A percentile compares a stretch with the other conserved stretches of the same genome.
Conservation (phyloP, 2,888 invertebrate species). For the Chydorus sphaericus region DNA sequence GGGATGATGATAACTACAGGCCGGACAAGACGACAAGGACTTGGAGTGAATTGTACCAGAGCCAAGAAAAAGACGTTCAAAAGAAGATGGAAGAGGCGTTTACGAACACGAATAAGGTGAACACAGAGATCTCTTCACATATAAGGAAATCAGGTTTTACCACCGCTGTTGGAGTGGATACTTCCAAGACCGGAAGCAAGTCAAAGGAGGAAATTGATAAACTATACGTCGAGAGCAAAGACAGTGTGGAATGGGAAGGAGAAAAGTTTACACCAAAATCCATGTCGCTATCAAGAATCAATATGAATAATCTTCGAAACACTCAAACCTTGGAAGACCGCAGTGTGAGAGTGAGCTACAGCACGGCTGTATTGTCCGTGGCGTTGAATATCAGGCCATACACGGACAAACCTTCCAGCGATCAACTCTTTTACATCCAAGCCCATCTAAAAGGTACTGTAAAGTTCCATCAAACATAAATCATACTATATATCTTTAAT, state of each 20-base stretch:
- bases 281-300: neutral
- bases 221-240: neutral
- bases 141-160: no score
- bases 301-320: neutral
- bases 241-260: neutral
- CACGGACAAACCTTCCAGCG: no score
- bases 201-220: neutral
- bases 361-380: neutral
- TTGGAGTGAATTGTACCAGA: neutral
- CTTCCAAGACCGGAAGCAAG: neutral
- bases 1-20: constrained; percentile 1
- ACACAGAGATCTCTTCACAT: neutral
- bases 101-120: neutral
- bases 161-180: neutral
- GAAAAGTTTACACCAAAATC: neutral
- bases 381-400: no score
- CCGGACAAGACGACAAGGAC: constrained; percentile 1
- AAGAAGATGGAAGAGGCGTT: neutral
- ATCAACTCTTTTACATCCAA: no score
- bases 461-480: no score
- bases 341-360: neutral
- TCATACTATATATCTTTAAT: no score
- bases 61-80: neutral
- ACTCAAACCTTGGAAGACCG: neutral
- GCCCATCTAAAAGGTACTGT: no score